A percentile compares a stretch with the other conserved stretches of the same genome.
phyloP scores from a whole-genome alignment of 2,113 vertebrate genomes.

The Menura novaehollandiae region DNA sequence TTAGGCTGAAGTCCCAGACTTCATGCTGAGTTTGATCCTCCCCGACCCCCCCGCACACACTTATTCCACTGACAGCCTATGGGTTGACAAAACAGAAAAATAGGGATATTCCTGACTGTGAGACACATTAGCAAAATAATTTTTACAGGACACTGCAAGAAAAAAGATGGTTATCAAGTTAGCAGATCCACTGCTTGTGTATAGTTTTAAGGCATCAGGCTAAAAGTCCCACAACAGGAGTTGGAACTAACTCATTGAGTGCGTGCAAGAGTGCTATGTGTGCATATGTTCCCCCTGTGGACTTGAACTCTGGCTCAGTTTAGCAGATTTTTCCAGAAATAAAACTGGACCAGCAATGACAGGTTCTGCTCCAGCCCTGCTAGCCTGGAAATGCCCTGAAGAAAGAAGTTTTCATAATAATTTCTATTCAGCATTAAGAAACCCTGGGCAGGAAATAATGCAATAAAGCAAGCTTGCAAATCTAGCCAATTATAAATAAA shows the following conservation, averaged over 20 bases:
- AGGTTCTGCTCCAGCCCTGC: slow-evolving; percentile 61
- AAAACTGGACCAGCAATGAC: slow-evolving; percentile 66
- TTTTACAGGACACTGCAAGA: slow-evolving; percentile 16
- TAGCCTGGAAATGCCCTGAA: slow-evolving; percentile 59
- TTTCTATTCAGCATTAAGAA: slow-evolving; percentile 69
- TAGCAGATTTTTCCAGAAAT: slow-evolving; percentile 52
- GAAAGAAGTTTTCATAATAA: slow-evolving; percentile 68
- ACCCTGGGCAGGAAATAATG: slow-evolving; percentile 61
- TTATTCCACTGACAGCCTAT: neutral
- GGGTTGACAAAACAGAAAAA: slow-evolving; percentile 6
- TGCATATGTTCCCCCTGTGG: slow-evolving; percentile 8
- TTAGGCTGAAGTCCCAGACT: slow-evolving; percentile 17
- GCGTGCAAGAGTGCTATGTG: neutral
- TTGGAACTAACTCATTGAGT: neutral
- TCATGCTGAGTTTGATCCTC: neutral
- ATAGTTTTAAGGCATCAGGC: slow-evolving; percentile 10
- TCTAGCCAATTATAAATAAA: slow-evolving; percentile 58
- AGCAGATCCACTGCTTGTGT: neutral
- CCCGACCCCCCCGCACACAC: neutral
- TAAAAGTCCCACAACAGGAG: neutral
- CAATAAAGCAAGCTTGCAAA: slow-evolving; percentile 62
- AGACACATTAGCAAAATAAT: neutral
- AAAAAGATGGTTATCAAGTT: neutral
- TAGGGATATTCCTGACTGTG: neutral
- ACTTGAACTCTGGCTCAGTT: slow-evolving; percentile 37